Evolutionary conservation across 2,113 vertebrate species (phyloP), one percentile per base, ranked within the genome.

Genomic region (Psilopsiagon aurifrons): DNA sequence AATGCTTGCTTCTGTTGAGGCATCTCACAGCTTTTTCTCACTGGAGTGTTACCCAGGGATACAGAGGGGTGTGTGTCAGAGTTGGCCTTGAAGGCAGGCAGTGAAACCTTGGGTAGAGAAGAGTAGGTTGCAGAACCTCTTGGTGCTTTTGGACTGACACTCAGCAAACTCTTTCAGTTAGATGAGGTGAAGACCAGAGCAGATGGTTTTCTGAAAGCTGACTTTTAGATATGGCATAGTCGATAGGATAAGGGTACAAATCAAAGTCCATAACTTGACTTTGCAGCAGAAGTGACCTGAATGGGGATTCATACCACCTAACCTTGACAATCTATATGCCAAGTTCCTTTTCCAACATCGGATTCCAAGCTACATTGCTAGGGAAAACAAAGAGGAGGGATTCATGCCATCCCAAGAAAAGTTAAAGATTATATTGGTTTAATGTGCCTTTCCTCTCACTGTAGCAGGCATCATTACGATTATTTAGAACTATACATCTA

Each of bases 11-110:
- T 20, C 54, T 2, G 0, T 20, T 22, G 13, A 78, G 37, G 20
- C 23, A 82, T 5, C 69, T 66, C 69, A 64, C 18, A 46, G 55
- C 9, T 28, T 59, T 60, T 67, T 59, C 33, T 71, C 43, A 64
- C 31, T 66, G 25, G 59, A 74, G 9, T 62, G 74, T 11, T 24
- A 79, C 5, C 37, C 46, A 57, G 39, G 66, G 70, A 22, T 33
- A 29, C 9, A 54, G 20, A 63, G 24, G 0, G 0, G 1, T 20
- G 13, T 22, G 2, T 6, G 15, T 31, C 59, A 85, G 29, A 90
- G 10, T 27, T 47, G 49, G 33, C 14, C 46, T 46, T 59, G 54
- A 20, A 55, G 17, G 22, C 13, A 14, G 41, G 29, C 57, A 33
- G 22, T 1, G 5, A 67, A 60, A 29, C 29, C 29, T 59, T 22